These are phyloP conservation scores for Phengaris alcon DNA, from an alignment of 2,888 invertebrate species.

Conservation along the genomic window DNA sequence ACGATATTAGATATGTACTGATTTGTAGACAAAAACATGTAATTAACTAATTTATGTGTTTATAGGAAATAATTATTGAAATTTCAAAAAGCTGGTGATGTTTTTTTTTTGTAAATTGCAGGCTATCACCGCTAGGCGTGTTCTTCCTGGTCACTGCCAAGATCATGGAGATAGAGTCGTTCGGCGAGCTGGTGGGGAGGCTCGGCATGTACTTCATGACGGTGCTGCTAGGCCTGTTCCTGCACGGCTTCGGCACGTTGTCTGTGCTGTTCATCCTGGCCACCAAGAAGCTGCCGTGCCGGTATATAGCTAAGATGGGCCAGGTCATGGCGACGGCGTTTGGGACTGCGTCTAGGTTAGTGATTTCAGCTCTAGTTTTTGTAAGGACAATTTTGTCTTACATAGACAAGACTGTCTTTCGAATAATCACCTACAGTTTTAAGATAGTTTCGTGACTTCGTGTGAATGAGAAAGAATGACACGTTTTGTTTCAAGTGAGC, in stretches of 20 bases:
- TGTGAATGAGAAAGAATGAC: too few relatives aligned
- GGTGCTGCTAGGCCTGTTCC: constrained; percentile 92
- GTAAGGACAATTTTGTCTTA: neutral
- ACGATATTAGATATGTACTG: too few relatives aligned
- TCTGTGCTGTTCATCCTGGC: constrained; percentile 91
- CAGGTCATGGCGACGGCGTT: constrained; percentile 97
- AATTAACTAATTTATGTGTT: too few relatives aligned
- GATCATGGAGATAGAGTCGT: constrained; percentile 93
- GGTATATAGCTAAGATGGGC: constrained; percentile 89
- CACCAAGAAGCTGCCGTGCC: constrained; percentile 90
- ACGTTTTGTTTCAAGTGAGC: too few relatives aligned
- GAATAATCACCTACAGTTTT: too few relatives aligned
- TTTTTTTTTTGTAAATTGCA: constrained; percentile 54
- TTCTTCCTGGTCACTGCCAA: constrained; percentile 94
- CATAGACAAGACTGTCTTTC: too few relatives aligned
- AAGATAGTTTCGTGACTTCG: too few relatives aligned
- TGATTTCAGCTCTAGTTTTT: neutral
- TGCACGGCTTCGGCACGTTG: constrained; percentile 95
- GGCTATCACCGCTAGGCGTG: constrained; percentile 94
- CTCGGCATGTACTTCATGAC: constrained; percentile 96
- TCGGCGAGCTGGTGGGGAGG: constrained; percentile 89
- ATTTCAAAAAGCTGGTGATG: too few relatives aligned
- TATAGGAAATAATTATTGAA: too few relatives aligned
- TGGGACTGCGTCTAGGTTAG: constrained; percentile 93
- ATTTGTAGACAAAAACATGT: too few relatives aligned